Evolutionary conservation across 2,113 vertebrate genomes (phyloP).

Genomic region (Psittacus erithacus): DNA sequence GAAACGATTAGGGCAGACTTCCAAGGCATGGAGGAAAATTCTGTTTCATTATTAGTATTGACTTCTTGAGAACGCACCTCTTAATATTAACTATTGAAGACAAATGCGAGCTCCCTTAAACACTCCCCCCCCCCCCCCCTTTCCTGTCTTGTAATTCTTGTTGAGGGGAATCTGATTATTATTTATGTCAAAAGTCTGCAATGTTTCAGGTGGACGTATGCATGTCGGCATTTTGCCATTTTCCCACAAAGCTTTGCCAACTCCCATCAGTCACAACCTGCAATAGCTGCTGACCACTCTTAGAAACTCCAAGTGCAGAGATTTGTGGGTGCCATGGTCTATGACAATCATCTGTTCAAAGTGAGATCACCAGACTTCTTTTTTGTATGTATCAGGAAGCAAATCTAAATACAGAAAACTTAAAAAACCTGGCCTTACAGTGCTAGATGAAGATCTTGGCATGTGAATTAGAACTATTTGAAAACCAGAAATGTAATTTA

Average conservation of each 20-base stretch:
- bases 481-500: neutral
- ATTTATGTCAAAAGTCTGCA: neutral
- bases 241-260: slow-evolving; percentile 37
- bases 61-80: neutral
- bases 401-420: neutral
- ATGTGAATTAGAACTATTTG: neutral
- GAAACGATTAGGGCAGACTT: neutral
- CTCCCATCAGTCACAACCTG: neutral
- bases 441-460: neutral
- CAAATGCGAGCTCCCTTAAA: neutral
- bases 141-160: neutral
- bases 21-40: neutral
- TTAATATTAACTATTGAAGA: neutral
- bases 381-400: neutral
- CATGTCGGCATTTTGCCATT: neutral
- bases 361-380: neutral
- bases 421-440: neutral
- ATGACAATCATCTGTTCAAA: neutral
- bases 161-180: neutral
- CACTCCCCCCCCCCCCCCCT: accelerated
- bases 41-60: neutral
- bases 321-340: neutral
- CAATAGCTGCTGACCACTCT: slow-evolving; percentile 20
- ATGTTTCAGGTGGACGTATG: neutral
- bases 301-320: neutral